Conservation (phyloP, 1,140 invertebrate genomes). For the Euschistus heros region DNA sequence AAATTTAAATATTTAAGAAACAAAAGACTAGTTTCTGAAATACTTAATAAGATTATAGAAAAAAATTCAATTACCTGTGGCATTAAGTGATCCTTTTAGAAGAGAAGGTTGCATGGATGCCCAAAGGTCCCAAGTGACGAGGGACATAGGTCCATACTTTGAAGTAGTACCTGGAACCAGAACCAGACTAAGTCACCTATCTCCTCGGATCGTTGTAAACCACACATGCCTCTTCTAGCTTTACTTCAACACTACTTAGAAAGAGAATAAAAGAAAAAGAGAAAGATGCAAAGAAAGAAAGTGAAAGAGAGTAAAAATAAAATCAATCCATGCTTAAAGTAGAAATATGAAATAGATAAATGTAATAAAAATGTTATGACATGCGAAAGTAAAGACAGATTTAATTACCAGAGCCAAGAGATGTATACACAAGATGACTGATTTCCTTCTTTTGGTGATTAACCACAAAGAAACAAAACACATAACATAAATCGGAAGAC, state of each 20-base stretch:
- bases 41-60: too few species aligned
- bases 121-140: conserved; percentile 29
- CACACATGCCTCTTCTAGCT: conserved; percentile 15
- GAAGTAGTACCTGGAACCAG: conserved; percentile 20
- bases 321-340: conserved; percentile 10
- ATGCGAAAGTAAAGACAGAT: conserved; percentile 4
- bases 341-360: conserved; percentile 14
- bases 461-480: too few species aligned
- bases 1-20: too few species aligned
- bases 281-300: conserved; percentile 12
- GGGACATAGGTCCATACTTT: conserved; percentile 18
- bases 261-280: conserved; percentile 20
- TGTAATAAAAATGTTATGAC: conserved; percentile 7
- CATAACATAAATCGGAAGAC: too few species aligned
- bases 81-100: conserved; percentile 22
- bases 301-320: background rate
- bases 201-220: background rate
- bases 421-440: background rate
- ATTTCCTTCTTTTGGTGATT: background rate
- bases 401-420: conserved; percentile 21
- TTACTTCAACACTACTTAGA: conserved; percentile 17
- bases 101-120: conserved; percentile 27
- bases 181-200: conserved; percentile 15
- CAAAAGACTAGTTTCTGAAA: too few species aligned
- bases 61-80: conserved; percentile 21